Conservation (phyloP, 2,113 vertebrate species). For the Lucifuga dentata region DNA sequence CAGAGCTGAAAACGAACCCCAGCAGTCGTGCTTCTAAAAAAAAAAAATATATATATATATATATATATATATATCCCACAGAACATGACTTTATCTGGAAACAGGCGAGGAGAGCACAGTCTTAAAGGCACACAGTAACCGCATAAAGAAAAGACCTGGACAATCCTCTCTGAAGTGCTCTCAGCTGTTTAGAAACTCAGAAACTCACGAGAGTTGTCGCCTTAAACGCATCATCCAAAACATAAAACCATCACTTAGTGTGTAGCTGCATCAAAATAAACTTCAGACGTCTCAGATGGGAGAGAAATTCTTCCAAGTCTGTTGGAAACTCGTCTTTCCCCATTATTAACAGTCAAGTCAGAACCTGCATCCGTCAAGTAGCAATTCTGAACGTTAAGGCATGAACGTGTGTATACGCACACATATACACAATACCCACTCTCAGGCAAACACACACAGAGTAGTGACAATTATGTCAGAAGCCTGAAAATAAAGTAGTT, state of each 20-base stretch:
- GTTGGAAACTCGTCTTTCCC: neutral
- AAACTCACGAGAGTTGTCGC: no score
- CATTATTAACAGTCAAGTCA: slow-evolving; percentile 5
- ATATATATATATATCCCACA: no score
- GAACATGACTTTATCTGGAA: neutral
- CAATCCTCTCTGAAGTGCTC: neutral
- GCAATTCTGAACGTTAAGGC: slow-evolving; percentile 58
- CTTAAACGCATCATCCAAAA: no score
- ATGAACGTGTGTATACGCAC: slow-evolving; percentile 22
- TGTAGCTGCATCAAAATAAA: neutral
- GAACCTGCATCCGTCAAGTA: slow-evolving; percentile 15
- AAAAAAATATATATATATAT: no score
- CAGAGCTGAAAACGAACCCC: no score
- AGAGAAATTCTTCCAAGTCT: neutral
- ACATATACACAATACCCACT: neutral
- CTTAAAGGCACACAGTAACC: slow-evolving; percentile 2
- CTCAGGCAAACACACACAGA: slow-evolving; percentile 16
- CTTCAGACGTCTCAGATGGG: neutral
- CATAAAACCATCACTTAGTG: no score
- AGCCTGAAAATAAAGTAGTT: slow-evolving; percentile 4
- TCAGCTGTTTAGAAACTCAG: neutral
- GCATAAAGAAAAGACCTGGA: neutral
- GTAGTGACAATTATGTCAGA: no score
- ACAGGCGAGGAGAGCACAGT: neutral
- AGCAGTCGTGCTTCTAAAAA: slow-evolving; percentile 11